Percentiles rank a stretch among this genome's conserved stretches.
Evolutionary conservation across 35 echinoderm and acorn worm genomes (phyloP).

Genomic region (Ophiothrix spiculata): DNA sequence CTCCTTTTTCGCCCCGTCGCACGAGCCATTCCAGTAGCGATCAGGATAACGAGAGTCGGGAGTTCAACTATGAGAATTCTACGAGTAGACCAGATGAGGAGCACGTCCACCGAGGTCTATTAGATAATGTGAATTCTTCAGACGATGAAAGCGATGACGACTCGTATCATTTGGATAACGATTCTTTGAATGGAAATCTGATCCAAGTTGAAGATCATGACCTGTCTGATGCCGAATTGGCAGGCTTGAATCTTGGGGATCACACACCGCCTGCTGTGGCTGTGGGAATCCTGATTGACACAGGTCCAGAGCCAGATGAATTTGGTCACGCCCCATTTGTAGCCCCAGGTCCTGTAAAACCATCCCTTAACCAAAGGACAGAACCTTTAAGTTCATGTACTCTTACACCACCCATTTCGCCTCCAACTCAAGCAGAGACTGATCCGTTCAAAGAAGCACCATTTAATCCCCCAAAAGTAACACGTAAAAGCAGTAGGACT

Average conservation of each 20-base stretch:
- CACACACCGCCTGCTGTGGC: conserved; percentile 48
- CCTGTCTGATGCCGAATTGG: conserved; percentile 78
- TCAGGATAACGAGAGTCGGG: conserved; percentile 57
- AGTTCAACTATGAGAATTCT: conserved; percentile 75
- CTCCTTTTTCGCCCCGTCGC: conserved; percentile 58
- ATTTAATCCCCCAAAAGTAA: conserved; percentile 54
- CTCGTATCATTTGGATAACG: conserved; percentile 58
- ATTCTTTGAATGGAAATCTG: conserved; percentile 36
- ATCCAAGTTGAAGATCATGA: conserved; percentile 50
- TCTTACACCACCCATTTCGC: conserved; percentile 92
- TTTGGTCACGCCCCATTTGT: conserved; percentile 79
- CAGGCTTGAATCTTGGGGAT: conserved; percentile 74
- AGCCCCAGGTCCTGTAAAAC: conserved; percentile 20
- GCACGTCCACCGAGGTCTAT: conserved; percentile 66
- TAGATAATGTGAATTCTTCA: conserved; percentile 60
- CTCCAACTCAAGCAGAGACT: conserved; percentile 62
- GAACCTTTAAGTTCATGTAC: conserved; percentile 76
- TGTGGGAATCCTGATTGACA: conserved; percentile 81
- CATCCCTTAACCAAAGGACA: background rate
- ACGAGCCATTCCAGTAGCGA: conserved; percentile 71
- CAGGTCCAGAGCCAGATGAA: conserved; percentile 54
- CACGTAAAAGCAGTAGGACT: conserved; percentile 74
- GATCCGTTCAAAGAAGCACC: conserved; percentile 78
- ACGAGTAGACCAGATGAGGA: conserved; percentile 68
- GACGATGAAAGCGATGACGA: conserved; percentile 75